Evolutionary conservation across 2,888 invertebrate genomes (phyloP), one percentile per base, ranked within the genome.

Genomic region (Sinelater perroti): DNA sequence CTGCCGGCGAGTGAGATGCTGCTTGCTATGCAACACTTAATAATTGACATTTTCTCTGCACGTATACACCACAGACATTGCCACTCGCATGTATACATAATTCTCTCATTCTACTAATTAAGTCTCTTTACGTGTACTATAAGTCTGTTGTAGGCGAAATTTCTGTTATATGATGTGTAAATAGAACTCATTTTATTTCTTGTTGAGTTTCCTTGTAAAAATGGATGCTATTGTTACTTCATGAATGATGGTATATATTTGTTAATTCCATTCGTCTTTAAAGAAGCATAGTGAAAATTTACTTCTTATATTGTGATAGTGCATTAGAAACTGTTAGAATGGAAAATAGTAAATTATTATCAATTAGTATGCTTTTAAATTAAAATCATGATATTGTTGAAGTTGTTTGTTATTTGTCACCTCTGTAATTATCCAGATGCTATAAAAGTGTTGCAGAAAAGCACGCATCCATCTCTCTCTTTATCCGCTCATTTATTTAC

Each of bases 271-370:
- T 55, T 53, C 54, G 33, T 49, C 20, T 36, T 24, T 47, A 30
- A 30, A 30, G 38, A 51, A 33, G 42, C 52, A 21, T 17, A 53
- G 45, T 20, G 13, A 31, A 55, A 55, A 42, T 54, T 45, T 46
- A 46, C 28, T 53, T 58, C 47, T 53, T 42, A 53, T 54, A 47
- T 58, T 59, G 59, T 59, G 59, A 59, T 59, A 59, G 59, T 44
- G 38, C 49, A 35, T 55, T 59, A 59, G 55, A 45, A 36, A 31
- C 50, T 59, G 44, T 55, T 59, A 50, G 44, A 51, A 51, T 46
- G 30, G 45, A 49, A 36, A 59, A 24, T 59, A 59, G 59, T 59
- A 59, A 59, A 55, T 59, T 59, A 59, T 59, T 59, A 58, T 38
- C 47, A 52, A 57, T 24, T 47, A 57, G 40, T 30, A 33, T 21